phyloP scores from a whole-genome alignment of 2,888 invertebrate species.

The Drosophila multiciliata region DNA sequence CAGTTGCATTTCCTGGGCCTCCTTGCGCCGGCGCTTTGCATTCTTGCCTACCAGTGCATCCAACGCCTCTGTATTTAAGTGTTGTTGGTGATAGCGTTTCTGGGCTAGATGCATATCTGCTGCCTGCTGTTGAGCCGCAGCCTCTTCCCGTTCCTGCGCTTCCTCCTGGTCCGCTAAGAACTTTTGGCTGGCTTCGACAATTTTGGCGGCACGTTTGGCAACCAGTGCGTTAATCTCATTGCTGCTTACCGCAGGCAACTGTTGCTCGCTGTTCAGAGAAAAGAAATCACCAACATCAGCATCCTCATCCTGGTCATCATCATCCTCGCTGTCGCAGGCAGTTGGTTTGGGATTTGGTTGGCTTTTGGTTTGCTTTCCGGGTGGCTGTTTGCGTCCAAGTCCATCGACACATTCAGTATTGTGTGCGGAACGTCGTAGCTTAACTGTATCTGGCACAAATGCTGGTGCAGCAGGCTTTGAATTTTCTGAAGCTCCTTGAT shows the following conservation, averaged over 20 bases:
- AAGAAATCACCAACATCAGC: constrained; percentile 80
- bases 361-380: constrained; percentile 34
- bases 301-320: constrained; percentile 84
- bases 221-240: constrained; percentile 84
- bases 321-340: constrained; percentile 85
- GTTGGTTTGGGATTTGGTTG: constrained; percentile 65
- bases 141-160: constrained; percentile 29
- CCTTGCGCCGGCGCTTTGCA: constrained; percentile 86
- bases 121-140: constrained; percentile 26
- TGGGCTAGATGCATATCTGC: constrained; percentile 58
- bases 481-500: background rate
- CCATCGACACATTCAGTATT: constrained; percentile 82
- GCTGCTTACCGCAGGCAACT: constrained; percentile 86
- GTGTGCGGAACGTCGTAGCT: constrained; percentile 81
- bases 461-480: constrained; percentile 34
- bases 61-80: constrained; percentile 83
- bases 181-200: constrained; percentile 75
- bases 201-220: constrained; percentile 82
- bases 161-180: constrained; percentile 51
- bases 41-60: constrained; percentile 89
- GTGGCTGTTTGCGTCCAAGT: constrained; percentile 3
- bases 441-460: constrained; percentile 85
- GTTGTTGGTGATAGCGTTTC: constrained; percentile 67
- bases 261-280: constrained; percentile 84
- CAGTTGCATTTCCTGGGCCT: constrained; percentile 87